These are phyloP conservation scores for Monochamus alternatus DNA, from an alignment of 2,888 invertebrate species.

Conservation along the genomic window DNA sequence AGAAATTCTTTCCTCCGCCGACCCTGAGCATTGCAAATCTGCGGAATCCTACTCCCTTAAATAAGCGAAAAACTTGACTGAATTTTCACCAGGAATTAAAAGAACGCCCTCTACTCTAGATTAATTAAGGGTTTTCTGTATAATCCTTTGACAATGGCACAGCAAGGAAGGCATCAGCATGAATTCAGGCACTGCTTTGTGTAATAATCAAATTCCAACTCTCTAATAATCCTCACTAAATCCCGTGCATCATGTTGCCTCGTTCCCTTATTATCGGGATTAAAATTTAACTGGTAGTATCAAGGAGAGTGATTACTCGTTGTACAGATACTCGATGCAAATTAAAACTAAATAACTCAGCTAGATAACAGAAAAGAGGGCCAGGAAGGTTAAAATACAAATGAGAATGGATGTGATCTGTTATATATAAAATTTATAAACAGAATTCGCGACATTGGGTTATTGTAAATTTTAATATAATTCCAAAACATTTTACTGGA, in stretches of 20 bases:
- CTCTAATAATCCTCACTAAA: slow-evolving; percentile 50
- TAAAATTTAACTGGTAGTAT: slow-evolving; percentile 36
- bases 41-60: slow-evolving; percentile 33
- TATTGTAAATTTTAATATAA: too few species aligned
- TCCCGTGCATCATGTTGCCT: slow-evolving; percentile 47
- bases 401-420: too few species aligned
- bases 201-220: slow-evolving; percentile 52
- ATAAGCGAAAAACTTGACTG: slow-evolving; percentile 40
- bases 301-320: slow-evolving; percentile 14
- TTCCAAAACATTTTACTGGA: too few species aligned
- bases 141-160: slow-evolving; percentile 56
- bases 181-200: slow-evolving; percentile 55
- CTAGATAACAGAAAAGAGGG: too few species aligned
- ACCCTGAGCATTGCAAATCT: slow-evolving; percentile 8
- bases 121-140: slow-evolving; percentile 56
- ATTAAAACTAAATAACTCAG: slow-evolving; percentile 3
- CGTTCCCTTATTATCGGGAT: slow-evolving; percentile 45
- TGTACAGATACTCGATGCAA: slow-evolving; percentile 1
- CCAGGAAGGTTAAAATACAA: too few species aligned
- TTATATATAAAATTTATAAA: too few species aligned
- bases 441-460: too few species aligned
- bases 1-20: not conserved
- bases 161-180: slow-evolving; percentile 57
- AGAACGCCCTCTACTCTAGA: slow-evolving; percentile 44
- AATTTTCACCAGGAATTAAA: slow-evolving; percentile 33